Evolutionary conservation across 2,797 vertebrate genomes (phyloP).

Genomic region (Synaphobranchus kaupii): DNA sequence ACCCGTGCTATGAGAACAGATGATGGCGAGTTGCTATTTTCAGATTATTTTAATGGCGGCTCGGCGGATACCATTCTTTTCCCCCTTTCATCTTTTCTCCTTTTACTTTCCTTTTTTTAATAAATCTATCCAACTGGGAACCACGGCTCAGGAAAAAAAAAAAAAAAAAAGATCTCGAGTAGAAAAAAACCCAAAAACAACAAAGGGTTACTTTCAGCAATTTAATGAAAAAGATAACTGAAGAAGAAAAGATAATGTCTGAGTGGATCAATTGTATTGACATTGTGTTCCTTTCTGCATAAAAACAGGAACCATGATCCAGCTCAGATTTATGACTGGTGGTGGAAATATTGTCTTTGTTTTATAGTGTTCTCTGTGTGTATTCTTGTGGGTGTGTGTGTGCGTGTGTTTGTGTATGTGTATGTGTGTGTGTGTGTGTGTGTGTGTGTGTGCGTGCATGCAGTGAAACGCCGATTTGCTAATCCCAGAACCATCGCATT

Average conservation of each 20-base stretch:
- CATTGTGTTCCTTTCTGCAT: neutral
- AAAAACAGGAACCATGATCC: neutral
- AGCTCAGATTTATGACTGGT: conserved; percentile 8
- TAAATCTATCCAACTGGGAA: conserved; percentile 47
- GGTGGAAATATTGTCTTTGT: conserved; percentile 12
- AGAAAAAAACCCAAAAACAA: conserved; percentile 49
- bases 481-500: neutral
- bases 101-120: conserved; percentile 49
- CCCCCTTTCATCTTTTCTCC: conserved; percentile 40
- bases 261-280: conserved; percentile 15
- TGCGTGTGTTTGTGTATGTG: neutral
- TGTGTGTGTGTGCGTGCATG: neutral
- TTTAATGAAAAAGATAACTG: conserved; percentile 62
- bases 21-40: conserved; percentile 82
- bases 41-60: conserved; percentile 82
- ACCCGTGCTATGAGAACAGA: conserved; percentile 83
- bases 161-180: conserved; percentile 46
- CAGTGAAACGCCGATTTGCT: neutral
- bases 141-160: neutral
- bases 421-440: neutral
- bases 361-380: neutral
- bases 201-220: conserved; percentile 59
- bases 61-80: conserved; percentile 71
- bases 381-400: too few relatives aligned
- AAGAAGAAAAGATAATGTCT: conserved; percentile 42